These are phyloP conservation scores for Sciurus carolinensis DNA, from an alignment of 2,797 vertebrate species.

Conservation along the genomic window DNA sequence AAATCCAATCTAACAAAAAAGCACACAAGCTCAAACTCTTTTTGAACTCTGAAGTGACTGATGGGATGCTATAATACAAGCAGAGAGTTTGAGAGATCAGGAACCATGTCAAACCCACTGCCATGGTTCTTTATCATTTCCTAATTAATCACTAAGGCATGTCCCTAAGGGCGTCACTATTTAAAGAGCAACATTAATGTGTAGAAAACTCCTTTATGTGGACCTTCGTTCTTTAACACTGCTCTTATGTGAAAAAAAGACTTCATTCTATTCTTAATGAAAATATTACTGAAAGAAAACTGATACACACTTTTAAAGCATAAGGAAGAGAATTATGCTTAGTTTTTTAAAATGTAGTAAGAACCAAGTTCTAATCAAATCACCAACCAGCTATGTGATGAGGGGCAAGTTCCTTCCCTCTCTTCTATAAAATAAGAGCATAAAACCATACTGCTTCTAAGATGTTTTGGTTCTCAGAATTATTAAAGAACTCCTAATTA, in stretches of 20 bases:
- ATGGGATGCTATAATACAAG: slow-evolving; percentile 25
- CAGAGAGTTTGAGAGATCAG: slow-evolving; percentile 26
- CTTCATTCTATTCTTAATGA: neutral
- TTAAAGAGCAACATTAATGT: neutral
- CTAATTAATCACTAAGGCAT: slow-evolving; percentile 66
- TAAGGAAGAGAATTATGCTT: neutral
- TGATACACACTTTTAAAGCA: neutral
- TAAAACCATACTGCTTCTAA: neutral
- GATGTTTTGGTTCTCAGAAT: neutral
- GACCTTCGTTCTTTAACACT: neutral
- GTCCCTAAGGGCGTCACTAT: neutral
- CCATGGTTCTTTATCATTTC: slow-evolving; percentile 44
- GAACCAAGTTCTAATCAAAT: neutral
- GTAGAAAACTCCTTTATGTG: neutral
- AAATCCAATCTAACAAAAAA: slow-evolving; percentile 63
- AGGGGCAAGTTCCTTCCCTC: neutral
- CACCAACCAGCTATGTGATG: neutral
- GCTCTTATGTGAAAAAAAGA: slow-evolving; percentile 45
- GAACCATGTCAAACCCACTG: slow-evolving; percentile 19
- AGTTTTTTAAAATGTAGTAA: neutral
- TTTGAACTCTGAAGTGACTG: slow-evolving; percentile 60
- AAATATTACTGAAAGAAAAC: slow-evolving; percentile 10
- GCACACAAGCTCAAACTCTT: slow-evolving; percentile 1
- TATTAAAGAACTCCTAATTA: neutral
- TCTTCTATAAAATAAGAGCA: neutral